Evolutionary conservation across 2,888 invertebrate genomes (phyloP), one percentile per base, ranked within the genome.

Genomic region (Andrena chrysosceles): DNA sequence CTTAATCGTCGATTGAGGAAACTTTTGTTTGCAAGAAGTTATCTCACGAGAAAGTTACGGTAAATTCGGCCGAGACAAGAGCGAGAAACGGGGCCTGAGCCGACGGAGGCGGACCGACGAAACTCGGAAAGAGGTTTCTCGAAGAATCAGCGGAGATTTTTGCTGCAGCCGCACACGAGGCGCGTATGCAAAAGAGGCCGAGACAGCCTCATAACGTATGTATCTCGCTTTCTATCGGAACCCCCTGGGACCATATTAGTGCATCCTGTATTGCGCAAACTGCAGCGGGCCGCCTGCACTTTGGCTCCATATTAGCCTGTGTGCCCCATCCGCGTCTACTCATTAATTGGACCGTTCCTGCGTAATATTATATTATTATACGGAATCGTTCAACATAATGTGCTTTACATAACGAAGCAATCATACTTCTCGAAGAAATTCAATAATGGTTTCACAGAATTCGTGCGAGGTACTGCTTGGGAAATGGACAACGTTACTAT

Each of bases 241-340:
- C 85, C 56, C 68, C 84, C 87, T 88, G 89, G 87, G 90, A 90
- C 91, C 92, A 91, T 92, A 92, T 92, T 91, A 90, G 91, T 89
- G 86, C 90, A 90, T 90, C 91, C 88, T 87, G 88, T 88, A 83
- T 87, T 85, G 88, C 89, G 89, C 83, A 87, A 87, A 86, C 86
- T 78, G 73, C 87, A 64, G 31, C 71, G 82, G 56, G 70, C 69
- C 74, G 81, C 71, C 66, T 86, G 84, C 86, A 70, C 71, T 81
- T 72, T 33, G 64, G 70, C 81, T 88, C 88, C 89, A 82, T 89
- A 89, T 89, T 86, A 88, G 88, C 77, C 70, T 29, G 48, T 52
- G 54, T n/a, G 66, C 63, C 60, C 63, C 66, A 72, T 69, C 54
- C 64, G 64, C 49, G 35, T 83, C 68, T 68, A 49, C 68, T 63